A percentile compares a stretch with the other conserved stretches of the same genome.
phyloP scores from a whole-genome alignment of 2,888 invertebrate genomes.

The Oscheius myriophilus region DNA sequence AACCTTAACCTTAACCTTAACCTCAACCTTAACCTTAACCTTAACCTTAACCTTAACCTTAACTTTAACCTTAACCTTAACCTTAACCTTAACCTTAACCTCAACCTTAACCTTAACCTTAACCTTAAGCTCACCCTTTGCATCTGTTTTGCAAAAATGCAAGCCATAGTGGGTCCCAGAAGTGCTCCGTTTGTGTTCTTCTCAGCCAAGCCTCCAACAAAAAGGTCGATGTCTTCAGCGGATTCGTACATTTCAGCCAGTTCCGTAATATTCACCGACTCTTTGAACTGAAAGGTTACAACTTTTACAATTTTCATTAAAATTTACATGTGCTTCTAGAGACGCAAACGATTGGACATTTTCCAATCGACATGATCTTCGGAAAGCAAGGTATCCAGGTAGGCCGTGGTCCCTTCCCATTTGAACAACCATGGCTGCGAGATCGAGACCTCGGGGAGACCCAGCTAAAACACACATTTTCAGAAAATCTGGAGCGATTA shows the following conservation, averaged over 20 bases:
- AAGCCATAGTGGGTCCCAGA: constrained; percentile 69
- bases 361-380: constrained; percentile 62
- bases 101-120: background rate
- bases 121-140: constrained; percentile 44
- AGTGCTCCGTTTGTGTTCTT: constrained; percentile 60
- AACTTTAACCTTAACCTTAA: too few relatives aligned
- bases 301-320: background rate
- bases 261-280: constrained; percentile 33
- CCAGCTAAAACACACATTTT: constrained; percentile 5
- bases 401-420: constrained; percentile 68
- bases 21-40: background rate
- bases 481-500: background rate
- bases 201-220: constrained; percentile 69
- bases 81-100: too few relatives aligned
- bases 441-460: constrained; percentile 50
- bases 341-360: constrained; percentile 40
- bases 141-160: constrained; percentile 68
- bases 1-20: too few relatives aligned
- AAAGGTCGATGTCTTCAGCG: constrained; percentile 68
- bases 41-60: too few relatives aligned
- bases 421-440: constrained; percentile 64
- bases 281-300: constrained; percentile 33
- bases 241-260: constrained; percentile 39
- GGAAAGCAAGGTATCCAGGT: constrained; percentile 60
- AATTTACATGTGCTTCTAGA: constrained; percentile 35